A percentile compares a stretch with the other conserved stretches of the same genome.
Evolutionary conservation across 2,797 vertebrate species (phyloP).

Genomic region (Oryzias sinensis): DNA sequence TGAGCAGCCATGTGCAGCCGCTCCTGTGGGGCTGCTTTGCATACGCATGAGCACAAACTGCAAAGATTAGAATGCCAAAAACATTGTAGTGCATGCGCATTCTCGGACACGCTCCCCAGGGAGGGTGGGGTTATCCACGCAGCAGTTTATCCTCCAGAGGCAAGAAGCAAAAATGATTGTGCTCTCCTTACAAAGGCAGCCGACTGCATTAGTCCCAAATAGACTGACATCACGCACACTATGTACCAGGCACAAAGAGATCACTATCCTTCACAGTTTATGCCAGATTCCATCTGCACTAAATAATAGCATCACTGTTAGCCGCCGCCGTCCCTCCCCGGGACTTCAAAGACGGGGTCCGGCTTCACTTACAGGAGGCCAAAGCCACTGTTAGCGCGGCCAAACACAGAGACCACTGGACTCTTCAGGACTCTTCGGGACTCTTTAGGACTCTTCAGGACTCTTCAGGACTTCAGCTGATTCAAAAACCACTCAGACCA

Average conservation of each 20-base stretch:
- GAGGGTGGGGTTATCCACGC: constrained; percentile 47
- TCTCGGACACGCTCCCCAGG: constrained; percentile 32
- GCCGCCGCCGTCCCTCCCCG: constrained; percentile 27
- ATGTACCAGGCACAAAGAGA: constrained; percentile 82
- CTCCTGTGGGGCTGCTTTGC: constrained; percentile 25
- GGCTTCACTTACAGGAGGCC: constrained; percentile 20
- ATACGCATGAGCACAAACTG: constrained; percentile 20
- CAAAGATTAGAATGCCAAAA: constrained; percentile 33
- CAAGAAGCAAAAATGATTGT: constrained; percentile 61
- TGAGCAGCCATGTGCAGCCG: constrained; percentile 23
- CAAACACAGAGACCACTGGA: constrained; percentile 1
- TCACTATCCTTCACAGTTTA: constrained; percentile 78
- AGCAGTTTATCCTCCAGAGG: constrained; percentile 53
- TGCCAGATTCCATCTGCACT: constrained; percentile 80
- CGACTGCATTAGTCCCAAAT: constrained; percentile 84
- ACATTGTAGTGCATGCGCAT: constrained; percentile 13
- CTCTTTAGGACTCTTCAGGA: too few relatives aligned
- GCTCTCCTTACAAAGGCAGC: constrained; percentile 71
- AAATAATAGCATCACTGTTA: constrained; percentile 73
- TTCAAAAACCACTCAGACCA: too few relatives aligned
- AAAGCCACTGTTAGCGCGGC: constrained; percentile 38
- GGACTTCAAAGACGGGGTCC: constrained; percentile 43
- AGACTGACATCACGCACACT: constrained; percentile 87
- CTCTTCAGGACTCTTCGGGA: too few relatives aligned
- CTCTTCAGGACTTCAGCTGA: too few relatives aligned